Evolutionary conservation across 2,797 vertebrate species (phyloP).

Genomic region (Galaxias olidus): DNA sequence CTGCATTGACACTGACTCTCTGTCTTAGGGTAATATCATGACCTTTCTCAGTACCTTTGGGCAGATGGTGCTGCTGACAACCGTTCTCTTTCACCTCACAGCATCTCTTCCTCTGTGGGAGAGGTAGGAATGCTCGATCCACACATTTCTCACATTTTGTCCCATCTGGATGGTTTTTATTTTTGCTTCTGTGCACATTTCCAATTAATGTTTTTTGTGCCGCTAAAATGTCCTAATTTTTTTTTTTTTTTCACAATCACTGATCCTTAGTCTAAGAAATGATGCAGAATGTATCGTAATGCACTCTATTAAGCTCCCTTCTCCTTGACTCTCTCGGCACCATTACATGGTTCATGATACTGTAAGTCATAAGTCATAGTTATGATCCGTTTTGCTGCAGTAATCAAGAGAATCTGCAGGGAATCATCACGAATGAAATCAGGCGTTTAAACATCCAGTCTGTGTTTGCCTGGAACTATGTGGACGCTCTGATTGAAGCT

Average conservation of each 20-base stretch:
- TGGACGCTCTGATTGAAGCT: conserved; percentile 48
- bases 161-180: background rate
- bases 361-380: too few relatives aligned
- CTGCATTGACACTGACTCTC: background rate
- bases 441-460: conserved; percentile 40
- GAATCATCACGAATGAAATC: conserved; percentile 15
- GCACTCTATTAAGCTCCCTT: too few relatives aligned
- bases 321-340: background rate
- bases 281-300: too few relatives aligned
- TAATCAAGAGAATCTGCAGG: conserved; percentile 23
- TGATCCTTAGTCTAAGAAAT: too few relatives aligned
- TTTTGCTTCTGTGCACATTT: background rate
- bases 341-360: too few relatives aligned
- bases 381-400: background rate
- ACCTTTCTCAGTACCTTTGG: conserved; percentile 46
- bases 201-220: background rate
- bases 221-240: background rate
- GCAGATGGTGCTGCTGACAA: conserved; percentile 59
- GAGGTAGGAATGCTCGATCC: conserved; percentile 39
- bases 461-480: conserved; percentile 26
- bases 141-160: background rate
- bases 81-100: conserved; percentile 55
- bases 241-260: too few relatives aligned
- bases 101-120: conserved; percentile 61
- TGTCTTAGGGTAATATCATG: conserved; percentile 60